phyloP scores from a whole-genome alignment of 2,797 vertebrate genomes.

The Remorina albescens region DNA sequence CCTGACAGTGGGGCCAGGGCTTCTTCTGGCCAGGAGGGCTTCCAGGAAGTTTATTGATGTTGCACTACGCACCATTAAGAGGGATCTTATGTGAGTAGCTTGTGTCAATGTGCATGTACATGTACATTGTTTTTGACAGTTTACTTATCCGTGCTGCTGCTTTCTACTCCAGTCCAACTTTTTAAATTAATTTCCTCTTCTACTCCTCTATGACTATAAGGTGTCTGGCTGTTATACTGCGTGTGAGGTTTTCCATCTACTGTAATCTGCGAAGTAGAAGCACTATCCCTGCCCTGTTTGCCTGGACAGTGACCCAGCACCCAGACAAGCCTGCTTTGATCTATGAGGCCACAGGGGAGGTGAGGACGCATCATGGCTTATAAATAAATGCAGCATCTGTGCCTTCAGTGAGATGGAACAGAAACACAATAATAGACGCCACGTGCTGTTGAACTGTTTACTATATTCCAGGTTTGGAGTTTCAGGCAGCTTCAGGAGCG shows the following conservation, averaged over 20 bases:
- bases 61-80: slow-evolving; percentile 80
- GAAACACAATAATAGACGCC: neutral
- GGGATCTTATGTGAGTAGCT: slow-evolving; percentile 87
- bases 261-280: slow-evolving; percentile 70
- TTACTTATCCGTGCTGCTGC: neutral
- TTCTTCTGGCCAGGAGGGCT: slow-evolving; percentile 80
- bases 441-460: neutral
- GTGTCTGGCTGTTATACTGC: slow-evolving; percentile 84
- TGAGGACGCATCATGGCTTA: slow-evolving; percentile 11
- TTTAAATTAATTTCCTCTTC: neutral
- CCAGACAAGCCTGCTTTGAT: slow-evolving; percentile 88
- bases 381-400: neutral
- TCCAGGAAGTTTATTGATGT: slow-evolving; percentile 85
- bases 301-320: slow-evolving; percentile 72
- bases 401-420: neutral
- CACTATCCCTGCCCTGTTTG: slow-evolving; percentile 88
- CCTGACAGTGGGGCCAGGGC: slow-evolving; percentile 76
- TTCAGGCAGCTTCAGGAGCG: slow-evolving; percentile 84
- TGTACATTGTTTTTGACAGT: slow-evolving; percentile 14
- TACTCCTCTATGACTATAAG: slow-evolving; percentile 60
- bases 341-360: slow-evolving; percentile 84
- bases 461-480: slow-evolving; percentile 81
- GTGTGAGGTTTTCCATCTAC: slow-evolving; percentile 82
- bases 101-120: slow-evolving; percentile 40
- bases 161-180: neutral